Evolutionary conservation across 2,797 vertebrate genomes (phyloP).

Genomic region (Acanthornis magna): DNA sequence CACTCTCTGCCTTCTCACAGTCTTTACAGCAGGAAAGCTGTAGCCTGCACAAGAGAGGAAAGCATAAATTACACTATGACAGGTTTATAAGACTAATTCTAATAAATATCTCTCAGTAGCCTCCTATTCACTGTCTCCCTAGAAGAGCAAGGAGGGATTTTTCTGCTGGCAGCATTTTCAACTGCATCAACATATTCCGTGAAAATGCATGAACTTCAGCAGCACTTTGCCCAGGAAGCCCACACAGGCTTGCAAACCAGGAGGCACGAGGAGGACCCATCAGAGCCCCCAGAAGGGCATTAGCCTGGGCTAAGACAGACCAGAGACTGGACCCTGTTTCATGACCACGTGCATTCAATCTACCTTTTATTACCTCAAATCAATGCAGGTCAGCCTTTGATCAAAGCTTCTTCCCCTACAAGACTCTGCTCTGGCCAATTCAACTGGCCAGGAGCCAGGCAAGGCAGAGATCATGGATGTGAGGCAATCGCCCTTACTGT

Average conservation of each 20-base stretch:
- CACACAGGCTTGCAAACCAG: background rate
- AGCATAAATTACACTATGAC: constrained; percentile 25
- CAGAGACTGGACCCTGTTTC: background rate
- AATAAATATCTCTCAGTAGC: constrained; percentile 36
- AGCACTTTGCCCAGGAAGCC: background rate
- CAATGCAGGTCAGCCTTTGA: background rate
- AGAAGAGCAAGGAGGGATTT: background rate
- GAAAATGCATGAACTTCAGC: background rate
- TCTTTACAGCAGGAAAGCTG: constrained; percentile 6
- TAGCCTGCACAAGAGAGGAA: constrained; percentile 13
- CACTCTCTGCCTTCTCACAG: constrained; percentile 1
- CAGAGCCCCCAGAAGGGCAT: background rate
- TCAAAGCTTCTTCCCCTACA: background rate
- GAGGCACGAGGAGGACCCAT: background rate
- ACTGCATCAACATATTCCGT: background rate
- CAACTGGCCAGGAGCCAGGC: background rate
- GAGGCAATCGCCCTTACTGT: background rate
- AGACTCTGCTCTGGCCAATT: background rate
- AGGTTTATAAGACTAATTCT: constrained; percentile 57
- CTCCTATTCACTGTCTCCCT: background rate
- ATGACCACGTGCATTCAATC: background rate
- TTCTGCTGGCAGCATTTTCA: constrained; percentile 16
- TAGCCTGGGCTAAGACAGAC: background rate
- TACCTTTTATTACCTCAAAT: background rate
- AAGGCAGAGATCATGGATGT: background rate